phyloP scores from a whole-genome alignment of 2,797 vertebrate genomes.

The Dryobates pubescens region DNA sequence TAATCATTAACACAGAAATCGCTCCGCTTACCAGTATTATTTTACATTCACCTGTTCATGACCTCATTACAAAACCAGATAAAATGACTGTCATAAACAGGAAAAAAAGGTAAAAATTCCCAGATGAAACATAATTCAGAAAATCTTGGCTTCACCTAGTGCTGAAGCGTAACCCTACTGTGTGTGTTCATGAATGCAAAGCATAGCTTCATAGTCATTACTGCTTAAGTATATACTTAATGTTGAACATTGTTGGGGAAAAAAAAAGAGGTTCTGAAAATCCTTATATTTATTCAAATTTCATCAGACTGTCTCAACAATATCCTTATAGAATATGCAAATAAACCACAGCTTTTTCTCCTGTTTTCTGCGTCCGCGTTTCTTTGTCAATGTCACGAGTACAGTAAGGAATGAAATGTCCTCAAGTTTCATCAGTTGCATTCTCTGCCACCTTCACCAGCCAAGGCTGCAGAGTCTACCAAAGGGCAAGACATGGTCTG shows the following conservation, averaged over 20 bases:
- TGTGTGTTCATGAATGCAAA: slow-evolving; percentile 78
- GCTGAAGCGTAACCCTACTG: slow-evolving; percentile 76
- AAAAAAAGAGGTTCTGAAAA: slow-evolving; percentile 62
- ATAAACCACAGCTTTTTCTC: slow-evolving; percentile 47
- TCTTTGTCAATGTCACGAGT: slow-evolving; percentile 65
- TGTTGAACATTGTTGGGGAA: slow-evolving; percentile 56
- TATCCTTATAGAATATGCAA: slow-evolving; percentile 77
- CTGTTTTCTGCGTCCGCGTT: slow-evolving; percentile 33
- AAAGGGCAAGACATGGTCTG: background rate
- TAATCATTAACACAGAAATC: slow-evolving; percentile 82
- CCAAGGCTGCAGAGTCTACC: background rate
- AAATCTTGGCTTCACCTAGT: slow-evolving; percentile 79
- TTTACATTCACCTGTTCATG: slow-evolving; percentile 83
- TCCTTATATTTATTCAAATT: slow-evolving; percentile 75
- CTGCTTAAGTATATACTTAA: slow-evolving; percentile 77
- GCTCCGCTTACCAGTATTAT: slow-evolving; percentile 78
- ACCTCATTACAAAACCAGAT: slow-evolving; percentile 82
- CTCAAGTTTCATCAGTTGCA: slow-evolving; percentile 5
- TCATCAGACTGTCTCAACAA: slow-evolving; percentile 66
- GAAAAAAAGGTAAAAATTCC: slow-evolving; percentile 80
- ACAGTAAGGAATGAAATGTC: background rate
- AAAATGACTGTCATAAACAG: slow-evolving; percentile 84
- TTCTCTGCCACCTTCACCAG: background rate
- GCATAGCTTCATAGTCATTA: slow-evolving; percentile 69
- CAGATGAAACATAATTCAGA: slow-evolving; percentile 81